Base-by-base conservation (phyloP, 2,888 invertebrate species). In the Ophion ventricosus region DNA sequence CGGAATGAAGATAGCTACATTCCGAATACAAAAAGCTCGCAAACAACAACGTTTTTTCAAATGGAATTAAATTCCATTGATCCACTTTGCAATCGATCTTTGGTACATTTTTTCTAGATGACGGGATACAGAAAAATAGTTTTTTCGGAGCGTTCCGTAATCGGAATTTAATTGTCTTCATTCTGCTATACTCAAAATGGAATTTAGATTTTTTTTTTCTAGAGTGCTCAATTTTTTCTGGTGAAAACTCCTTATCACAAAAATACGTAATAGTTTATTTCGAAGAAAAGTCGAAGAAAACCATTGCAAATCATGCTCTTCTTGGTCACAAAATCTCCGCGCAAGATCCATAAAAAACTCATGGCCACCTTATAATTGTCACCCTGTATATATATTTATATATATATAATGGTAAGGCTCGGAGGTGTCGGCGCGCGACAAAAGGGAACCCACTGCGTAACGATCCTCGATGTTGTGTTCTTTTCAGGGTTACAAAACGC, bases 361-460 rank as follows among this genome's bases (percentile, higher is more conserved):
- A 26, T 3, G 11, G 26, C 54, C 49, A 14, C 3, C 49, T 17
- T 17, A 49, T 49, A 49, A 49, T 49, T 49, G 49, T 49, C 57
- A 72, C 56, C 43, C 67, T 7, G 70, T 56, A 56, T 35, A 70
- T 56, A 40, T 63, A 63, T 61, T 11, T n/a, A 66, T 63, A n/a
- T 49, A n/a, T 49, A 54, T 54, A 54, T 29, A 29, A 64, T 54
- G 64, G 54, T 20, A 75, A 54, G 43, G 23, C 17, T 14, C 3
- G 54, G 91, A 89, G 90, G 87, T 90, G 93, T 91, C 93, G 93
- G 92, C 92, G 90, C 88, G 89, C 91, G 92, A 92, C 93, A 93
- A 93, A 93, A 92, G 92, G 89, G 88, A 90, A 90, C 91, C 92
- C 90, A 89, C 91, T 89, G 90, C 90, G 92, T 92, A 92, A 92